Base-by-base conservation (phyloP, 2,113 vertebrate genomes). In the Centropus bengalensis region DNA sequence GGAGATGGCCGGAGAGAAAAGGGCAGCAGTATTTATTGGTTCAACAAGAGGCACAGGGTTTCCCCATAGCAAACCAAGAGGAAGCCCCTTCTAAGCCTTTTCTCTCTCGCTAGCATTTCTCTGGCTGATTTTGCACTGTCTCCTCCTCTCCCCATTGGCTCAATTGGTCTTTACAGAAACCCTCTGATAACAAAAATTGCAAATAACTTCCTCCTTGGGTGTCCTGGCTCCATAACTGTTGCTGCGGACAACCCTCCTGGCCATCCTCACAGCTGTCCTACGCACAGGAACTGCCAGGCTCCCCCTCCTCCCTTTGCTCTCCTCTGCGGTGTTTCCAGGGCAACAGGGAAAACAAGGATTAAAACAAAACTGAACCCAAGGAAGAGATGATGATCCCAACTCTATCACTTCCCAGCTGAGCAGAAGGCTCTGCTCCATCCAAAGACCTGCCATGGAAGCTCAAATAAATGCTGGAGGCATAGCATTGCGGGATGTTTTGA, bases 301-400 rank as follows among this genome's bases (percentile, higher is more conserved):
- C 76, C 73, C 59, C 80, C 74, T 88, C 79, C 88, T 96, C 91
- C 94, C 77, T 82, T 85, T 83, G 18, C 86, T 68, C 44, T 21
- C 74, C 86, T 75, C 89, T 74, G 55, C 59, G 36, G 51, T 24
- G 94, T 96, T 97, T 93, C 95, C 96, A 97, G 93, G 94, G 86
- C 60, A 97, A 97, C 52, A 8, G 59, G 47, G 23, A 86, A 81
- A 88, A 69, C 4, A 51, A 33, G 5, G 32, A 51, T 38, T 42
- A 49, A 69, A 76, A 12, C 42, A 75, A 40, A 95, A 60, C 32
- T 2, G 14, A 67, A 33, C 9, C 76, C 88, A 63, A 86, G 75
- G 64, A 93, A 42, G 58, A 69, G 80, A 77, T 47, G 86, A 86
- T 16, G 45, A n/a, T 30, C 74, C 40, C 56, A 91, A 87, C 38